Percentiles rank a stretch among this genome's conserved stretches.
These are phyloP conservation scores for Sylvicola cinctus DNA, from an alignment of 2,888 invertebrate species.

Conservation along the genomic window DNA sequence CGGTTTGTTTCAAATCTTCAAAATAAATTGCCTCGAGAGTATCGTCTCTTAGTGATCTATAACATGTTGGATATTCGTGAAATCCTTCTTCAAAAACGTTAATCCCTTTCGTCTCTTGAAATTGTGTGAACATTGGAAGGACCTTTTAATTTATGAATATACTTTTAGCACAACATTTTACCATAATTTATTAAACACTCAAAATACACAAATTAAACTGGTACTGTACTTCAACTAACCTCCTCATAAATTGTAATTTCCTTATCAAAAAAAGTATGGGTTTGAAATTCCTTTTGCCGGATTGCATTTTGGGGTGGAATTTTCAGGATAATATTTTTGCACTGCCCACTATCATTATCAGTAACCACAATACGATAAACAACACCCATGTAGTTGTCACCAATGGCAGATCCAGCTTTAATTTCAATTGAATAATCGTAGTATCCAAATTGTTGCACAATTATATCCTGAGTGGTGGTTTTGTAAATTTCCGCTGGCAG, in stretches of 20 bases:
- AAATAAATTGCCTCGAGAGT: slow-evolving; percentile 26
- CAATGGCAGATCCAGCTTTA: background rate
- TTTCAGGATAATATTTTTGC: background rate
- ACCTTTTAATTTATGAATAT: too few species aligned
- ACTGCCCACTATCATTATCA: background rate
- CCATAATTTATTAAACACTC: background rate
- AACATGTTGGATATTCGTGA: slow-evolving; percentile 13
- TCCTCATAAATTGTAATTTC: background rate
- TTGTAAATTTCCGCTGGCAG: too few species aligned
- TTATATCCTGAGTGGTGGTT: too few species aligned
- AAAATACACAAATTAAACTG: too few species aligned
- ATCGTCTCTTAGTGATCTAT: slow-evolving; percentile 15
- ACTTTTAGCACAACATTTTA: too few species aligned
- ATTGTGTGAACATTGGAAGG: slow-evolving; percentile 13
- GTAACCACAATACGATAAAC: background rate
- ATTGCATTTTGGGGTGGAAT: background rate
- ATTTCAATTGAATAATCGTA: too few species aligned
- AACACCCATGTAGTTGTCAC: background rate
- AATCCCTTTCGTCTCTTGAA: slow-evolving; percentile 14
- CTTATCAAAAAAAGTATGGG: background rate
- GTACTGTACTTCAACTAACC: too few species aligned
- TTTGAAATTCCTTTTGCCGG: background rate
- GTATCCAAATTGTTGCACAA: too few species aligned
- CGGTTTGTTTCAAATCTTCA: slow-evolving; percentile 24
- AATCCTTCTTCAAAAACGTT: slow-evolving; percentile 10